These are phyloP conservation scores for Seriola rivoliana DNA, from an alignment of 2,113 vertebrate species.

Conservation along the genomic window DNA sequence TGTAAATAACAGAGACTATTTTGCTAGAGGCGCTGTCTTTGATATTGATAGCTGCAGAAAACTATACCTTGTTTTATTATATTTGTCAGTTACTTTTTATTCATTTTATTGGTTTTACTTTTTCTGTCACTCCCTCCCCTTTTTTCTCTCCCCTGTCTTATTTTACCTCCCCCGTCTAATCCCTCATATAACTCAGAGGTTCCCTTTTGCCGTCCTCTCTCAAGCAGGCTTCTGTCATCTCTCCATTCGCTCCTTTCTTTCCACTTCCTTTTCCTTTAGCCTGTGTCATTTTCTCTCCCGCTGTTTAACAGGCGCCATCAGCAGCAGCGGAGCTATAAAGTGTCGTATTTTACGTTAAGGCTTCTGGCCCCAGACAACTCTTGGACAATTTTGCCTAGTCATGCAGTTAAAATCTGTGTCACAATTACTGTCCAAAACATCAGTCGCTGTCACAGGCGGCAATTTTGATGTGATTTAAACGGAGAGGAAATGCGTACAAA, in stretches of 20 bases:
- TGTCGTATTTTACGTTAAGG: conserved; percentile 23
- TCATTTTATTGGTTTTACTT: not conserved
- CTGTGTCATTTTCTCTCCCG: not conserved
- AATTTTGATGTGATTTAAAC: conserved; percentile 44
- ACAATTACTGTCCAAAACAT: conserved; percentile 55
- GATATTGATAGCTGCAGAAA: not conserved
- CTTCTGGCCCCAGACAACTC: conserved; percentile 41
- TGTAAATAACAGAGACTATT: conserved; percentile 12
- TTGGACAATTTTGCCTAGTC: conserved; percentile 46
- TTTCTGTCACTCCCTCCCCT: not conserved
- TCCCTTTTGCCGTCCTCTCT: not conserved
- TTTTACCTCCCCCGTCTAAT: not conserved
- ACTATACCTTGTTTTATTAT: not conserved
- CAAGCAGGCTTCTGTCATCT: not conserved
- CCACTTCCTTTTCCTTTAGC: not conserved
- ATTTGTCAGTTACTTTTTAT: conserved; percentile 12
- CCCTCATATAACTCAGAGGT: not conserved
- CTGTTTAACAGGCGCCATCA: conserved; percentile 14
- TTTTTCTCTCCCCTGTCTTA: not conserved
- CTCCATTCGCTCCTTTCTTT: not conserved
- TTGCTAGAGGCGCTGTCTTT: not conserved
- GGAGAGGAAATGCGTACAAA: conserved; percentile 21
- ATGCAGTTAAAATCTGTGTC: conserved; percentile 48
- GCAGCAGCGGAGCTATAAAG: conserved; percentile 19
- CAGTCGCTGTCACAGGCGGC: conserved; percentile 38